Evolutionary conservation across 2,113 vertebrate species (phyloP).

Genomic region (Albula glossodonta): DNA sequence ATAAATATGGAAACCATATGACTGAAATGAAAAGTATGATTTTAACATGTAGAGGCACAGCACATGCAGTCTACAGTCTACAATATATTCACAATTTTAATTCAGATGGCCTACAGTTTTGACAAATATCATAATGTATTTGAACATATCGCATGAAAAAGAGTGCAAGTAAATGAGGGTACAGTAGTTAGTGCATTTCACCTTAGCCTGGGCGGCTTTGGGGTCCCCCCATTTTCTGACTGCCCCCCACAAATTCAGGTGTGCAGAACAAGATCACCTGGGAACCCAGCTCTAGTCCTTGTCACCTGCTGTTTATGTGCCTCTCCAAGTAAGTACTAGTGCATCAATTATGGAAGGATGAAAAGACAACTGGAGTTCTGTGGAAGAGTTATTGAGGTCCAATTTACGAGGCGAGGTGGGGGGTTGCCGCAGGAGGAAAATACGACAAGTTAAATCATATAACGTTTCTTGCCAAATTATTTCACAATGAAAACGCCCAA

Average conservation of each 20-base stretch:
- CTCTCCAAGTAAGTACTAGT: background rate
- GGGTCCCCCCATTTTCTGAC: too few relatives aligned
- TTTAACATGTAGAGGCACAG: background rate
- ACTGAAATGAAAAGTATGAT: background rate
- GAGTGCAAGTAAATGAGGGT: background rate
- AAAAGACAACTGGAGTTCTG: slow-evolving; percentile 49
- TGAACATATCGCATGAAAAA: background rate
- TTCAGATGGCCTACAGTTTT: background rate
- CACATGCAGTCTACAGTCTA: background rate
- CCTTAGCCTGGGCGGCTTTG: background rate
- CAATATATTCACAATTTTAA: background rate
- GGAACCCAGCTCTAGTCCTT: background rate
- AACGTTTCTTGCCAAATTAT: slow-evolving; percentile 64
- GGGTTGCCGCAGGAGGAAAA: slow-evolving; percentile 56
- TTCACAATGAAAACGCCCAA: slow-evolving; percentile 55
- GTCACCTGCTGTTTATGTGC: background rate
- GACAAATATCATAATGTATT: background rate
- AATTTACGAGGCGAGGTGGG: slow-evolving; percentile 61
- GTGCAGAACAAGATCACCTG: background rate
- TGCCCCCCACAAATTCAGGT: background rate
- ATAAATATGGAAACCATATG: background rate
- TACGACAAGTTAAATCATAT: slow-evolving; percentile 63
- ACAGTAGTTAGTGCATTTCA: background rate
- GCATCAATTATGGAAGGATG: slow-evolving; percentile 34
- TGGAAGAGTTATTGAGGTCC: slow-evolving; percentile 50